Base-by-base conservation (phyloP, 1,140 invertebrate genomes). In the Cydia splendana region DNA sequence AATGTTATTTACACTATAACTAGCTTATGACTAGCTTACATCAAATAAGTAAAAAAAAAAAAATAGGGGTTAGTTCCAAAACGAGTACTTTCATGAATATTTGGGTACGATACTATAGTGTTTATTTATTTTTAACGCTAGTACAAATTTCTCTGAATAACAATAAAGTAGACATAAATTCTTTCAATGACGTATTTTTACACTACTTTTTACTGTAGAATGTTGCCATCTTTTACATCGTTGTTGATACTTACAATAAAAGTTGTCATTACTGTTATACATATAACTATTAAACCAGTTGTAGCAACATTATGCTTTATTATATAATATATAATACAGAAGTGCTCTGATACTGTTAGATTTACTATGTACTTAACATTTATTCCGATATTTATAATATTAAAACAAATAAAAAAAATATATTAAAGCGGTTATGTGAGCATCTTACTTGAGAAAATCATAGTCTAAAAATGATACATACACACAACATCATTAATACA, bases 361-460 rank as follows among this genome's bases (percentile, higher is more conserved):
- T 78, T 82, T 83, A 77, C 71, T 83, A 80, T 84, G 86, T 90
- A 91, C 88, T 91, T 90, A 90, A 88, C 80, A 71, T 88, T 85
- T 90, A 90, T 84, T 87, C 87, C 80, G 71, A 81, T 85, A 82
- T 80, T 80, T 82, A 85, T 80, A 78, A 78, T 79, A 79, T 77
- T 75, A 69, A 75, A 71, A 71, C 67, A 71, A 71, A 71, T 45
- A 71, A 30, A 38, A 45, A 24, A 62, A 62, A n/a, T 62, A 71
- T 38, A 69, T 45, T 38, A 18, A 45, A 62, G 15, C 38, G 67
- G 30, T 71, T n/a, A 7, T 15, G 12, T 1, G 9, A 20, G 30
- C 18, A 2, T 71, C 24, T 2, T 7, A 69, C 65, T 71, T 45
- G 34, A 38, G 67, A 18, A 71, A 71, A 71, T 71, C 13, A 71